Percentiles rank a stretch among this genome's conserved stretches.
These are phyloP conservation scores for Chinchilla lanigera DNA, from an alignment of 2,113 vertebrate species.

Conservation along the genomic window DNA sequence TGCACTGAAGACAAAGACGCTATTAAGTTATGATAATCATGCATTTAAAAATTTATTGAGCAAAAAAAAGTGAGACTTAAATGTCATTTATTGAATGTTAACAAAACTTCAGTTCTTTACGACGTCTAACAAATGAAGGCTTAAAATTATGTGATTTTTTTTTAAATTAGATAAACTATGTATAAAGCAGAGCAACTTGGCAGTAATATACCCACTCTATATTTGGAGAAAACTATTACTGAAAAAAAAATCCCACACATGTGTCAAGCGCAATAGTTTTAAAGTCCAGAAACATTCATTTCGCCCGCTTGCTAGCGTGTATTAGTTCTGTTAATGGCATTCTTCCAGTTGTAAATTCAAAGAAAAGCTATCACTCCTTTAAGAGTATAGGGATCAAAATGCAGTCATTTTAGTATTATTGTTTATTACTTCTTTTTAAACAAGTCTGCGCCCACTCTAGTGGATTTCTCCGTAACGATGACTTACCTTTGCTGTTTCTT, in stretches of 20 bases:
- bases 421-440: constrained; percentile 83
- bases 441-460: constrained; percentile 88
- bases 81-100: constrained; percentile 92
- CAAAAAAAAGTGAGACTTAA: constrained; percentile 89
- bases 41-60: constrained; percentile 91
- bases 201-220: constrained; percentile 86
- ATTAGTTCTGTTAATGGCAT: constrained; percentile 90
- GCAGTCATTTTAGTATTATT: constrained; percentile 85
- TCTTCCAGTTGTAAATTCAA: constrained; percentile 90
- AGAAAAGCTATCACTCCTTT: constrained; percentile 88
- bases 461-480: constrained; percentile 89
- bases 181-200: constrained; percentile 90
- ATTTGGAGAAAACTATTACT: constrained; percentile 86
- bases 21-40: constrained; percentile 98
- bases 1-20: constrained; percentile 99
- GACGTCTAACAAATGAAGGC: constrained; percentile 85
- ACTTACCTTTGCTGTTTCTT: constrained; percentile 90
- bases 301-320: constrained; percentile 92
- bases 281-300: constrained; percentile 86
- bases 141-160: constrained; percentile 86
- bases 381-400: constrained; percentile 85
- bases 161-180: constrained; percentile 85
- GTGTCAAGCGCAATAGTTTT: constrained; percentile 89
- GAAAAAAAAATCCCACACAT: constrained; percentile 81
- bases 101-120: constrained; percentile 87